Conservation (phyloP, 1,140 invertebrate species). For the Ephestia elutella region DNA sequence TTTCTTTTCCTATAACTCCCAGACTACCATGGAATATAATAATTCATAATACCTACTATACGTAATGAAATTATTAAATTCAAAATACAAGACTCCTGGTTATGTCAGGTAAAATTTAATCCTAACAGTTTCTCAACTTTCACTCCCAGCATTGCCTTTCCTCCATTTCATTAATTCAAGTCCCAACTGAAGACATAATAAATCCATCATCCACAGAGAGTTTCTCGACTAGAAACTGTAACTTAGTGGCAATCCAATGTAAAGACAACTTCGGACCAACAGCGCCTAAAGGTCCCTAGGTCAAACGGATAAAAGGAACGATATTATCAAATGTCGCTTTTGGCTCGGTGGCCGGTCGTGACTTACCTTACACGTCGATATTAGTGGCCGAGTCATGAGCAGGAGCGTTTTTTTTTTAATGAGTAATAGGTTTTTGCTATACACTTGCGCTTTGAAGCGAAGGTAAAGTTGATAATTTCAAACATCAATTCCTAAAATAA, state of each 20-base stretch:
- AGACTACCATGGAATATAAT: too few species aligned
- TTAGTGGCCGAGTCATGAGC: constrained; percentile 15
- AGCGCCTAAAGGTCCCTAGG: constrained; percentile 46
- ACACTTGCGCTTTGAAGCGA: too few species aligned
- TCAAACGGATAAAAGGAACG: constrained; percentile 59
- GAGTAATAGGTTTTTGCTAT: too few species aligned
- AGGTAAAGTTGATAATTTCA: too few species aligned
- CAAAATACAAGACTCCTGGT: too few species aligned
- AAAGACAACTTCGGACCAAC: constrained; percentile 33
- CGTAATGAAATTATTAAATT: too few species aligned
- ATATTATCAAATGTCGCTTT: constrained; percentile 68
- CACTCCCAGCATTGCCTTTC: background rate
- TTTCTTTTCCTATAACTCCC: too few species aligned
- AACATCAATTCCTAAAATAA: too few species aligned
- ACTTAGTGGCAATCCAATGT: constrained; percentile 17
- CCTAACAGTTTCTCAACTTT: background rate
- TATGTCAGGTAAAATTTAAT: too few species aligned
- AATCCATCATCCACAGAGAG: background rate
- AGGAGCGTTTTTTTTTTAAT: constrained; percentile 11
- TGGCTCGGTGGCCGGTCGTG: constrained; percentile 67
- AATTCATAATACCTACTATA: too few species aligned
- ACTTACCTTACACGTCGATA: constrained; percentile 61
- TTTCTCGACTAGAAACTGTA: constrained; percentile 7
- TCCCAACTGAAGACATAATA: background rate
- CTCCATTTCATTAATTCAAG: background rate